Evolutionary conservation across 2,888 invertebrate species (phyloP).

Genomic region (Catocala nupta): DNA sequence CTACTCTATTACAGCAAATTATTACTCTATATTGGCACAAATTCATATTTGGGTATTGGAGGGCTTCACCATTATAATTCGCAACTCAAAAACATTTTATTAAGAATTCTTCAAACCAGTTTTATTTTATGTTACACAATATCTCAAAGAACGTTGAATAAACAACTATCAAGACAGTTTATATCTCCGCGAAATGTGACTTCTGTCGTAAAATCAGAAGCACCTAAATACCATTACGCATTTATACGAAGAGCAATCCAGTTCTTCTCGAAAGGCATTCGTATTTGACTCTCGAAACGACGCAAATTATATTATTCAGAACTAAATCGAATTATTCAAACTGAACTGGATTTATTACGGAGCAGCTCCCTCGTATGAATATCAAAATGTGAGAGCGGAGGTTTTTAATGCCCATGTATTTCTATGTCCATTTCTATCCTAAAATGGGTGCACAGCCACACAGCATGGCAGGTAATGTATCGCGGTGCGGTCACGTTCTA

Average conservation of each 20-base stretch:
- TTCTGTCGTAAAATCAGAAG: slow-evolving; percentile 50
- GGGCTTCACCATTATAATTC: background rate
- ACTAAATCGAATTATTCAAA: slow-evolving; percentile 30
- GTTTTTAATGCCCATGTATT: slow-evolving; percentile 21
- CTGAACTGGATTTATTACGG: slow-evolving; percentile 22
- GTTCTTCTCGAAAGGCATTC: slow-evolving; percentile 35
- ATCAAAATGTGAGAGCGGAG: slow-evolving; percentile 15
- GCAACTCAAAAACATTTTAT: background rate
- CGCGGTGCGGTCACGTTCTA: slow-evolving; percentile 77
- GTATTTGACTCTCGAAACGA: slow-evolving; percentile 23
- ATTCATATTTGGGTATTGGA: background rate
- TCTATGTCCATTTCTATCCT: slow-evolving; percentile 50
- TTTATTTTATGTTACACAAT: background rate
- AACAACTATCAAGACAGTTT: slow-evolving; percentile 27
- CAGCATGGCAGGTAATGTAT: slow-evolving; percentile 66
- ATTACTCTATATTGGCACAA: slow-evolving; percentile 24
- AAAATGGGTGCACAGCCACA: slow-evolving; percentile 59
- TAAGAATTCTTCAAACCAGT: background rate
- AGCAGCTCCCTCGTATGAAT: slow-evolving; percentile 15
- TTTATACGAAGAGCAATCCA: slow-evolving; percentile 37
- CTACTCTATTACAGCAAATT: slow-evolving; percentile 41
- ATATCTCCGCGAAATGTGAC: slow-evolving; percentile 31
- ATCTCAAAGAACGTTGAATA: background rate
- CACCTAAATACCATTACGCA: slow-evolving; percentile 44
- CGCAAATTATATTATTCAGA: slow-evolving; percentile 34